Conservation (phyloP, 2,113 vertebrate genomes). For the Aldabrachelys gigantea region DNA sequence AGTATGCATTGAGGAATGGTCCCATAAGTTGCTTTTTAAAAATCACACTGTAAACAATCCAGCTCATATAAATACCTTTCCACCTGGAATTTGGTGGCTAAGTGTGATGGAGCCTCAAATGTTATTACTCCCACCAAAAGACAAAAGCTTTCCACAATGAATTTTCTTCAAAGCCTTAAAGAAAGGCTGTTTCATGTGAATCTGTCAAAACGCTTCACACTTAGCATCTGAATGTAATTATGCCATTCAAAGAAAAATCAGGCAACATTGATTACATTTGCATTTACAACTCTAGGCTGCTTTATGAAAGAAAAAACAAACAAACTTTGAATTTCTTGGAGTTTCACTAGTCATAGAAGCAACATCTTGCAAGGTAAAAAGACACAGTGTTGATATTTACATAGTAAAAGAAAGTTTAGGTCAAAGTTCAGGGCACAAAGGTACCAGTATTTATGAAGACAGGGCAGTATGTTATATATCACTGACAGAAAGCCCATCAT, state of each 20-base stretch:
- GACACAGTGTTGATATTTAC: slow-evolving; percentile 29
- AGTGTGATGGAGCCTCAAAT: neutral
- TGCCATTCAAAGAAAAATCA: slow-evolving; percentile 55
- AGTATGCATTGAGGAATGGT: slow-evolving; percentile 23
- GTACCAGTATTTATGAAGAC: neutral
- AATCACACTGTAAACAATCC: slow-evolving; percentile 12
- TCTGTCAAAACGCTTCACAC: slow-evolving; percentile 54
- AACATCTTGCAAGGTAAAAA: slow-evolving; percentile 39
- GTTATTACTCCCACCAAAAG: slow-evolving; percentile 30
- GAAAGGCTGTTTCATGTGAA: neutral
- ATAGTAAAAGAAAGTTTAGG: slow-evolving; percentile 38
- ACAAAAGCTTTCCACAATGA: slow-evolving; percentile 40
- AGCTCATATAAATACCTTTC: slow-evolving; percentile 17
- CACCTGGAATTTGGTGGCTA: neutral
- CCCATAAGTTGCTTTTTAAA: slow-evolving; percentile 50
- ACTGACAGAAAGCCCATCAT: slow-evolving; percentile 39
- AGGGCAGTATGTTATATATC: slow-evolving; percentile 46
- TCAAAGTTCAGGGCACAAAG: slow-evolving; percentile 50
- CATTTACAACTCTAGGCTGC: slow-evolving; percentile 61
- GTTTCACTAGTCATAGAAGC: slow-evolving; percentile 14
- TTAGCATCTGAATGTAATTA: slow-evolving; percentile 74
- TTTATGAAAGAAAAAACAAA: slow-evolving; percentile 69
- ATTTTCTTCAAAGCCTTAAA: slow-evolving; percentile 46
- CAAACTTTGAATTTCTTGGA: slow-evolving; percentile 20
- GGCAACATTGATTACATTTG: slow-evolving; percentile 48